phyloP scores from a whole-genome alignment of 2,797 vertebrate genomes.

The Gephyroberyx darwinii region DNA sequence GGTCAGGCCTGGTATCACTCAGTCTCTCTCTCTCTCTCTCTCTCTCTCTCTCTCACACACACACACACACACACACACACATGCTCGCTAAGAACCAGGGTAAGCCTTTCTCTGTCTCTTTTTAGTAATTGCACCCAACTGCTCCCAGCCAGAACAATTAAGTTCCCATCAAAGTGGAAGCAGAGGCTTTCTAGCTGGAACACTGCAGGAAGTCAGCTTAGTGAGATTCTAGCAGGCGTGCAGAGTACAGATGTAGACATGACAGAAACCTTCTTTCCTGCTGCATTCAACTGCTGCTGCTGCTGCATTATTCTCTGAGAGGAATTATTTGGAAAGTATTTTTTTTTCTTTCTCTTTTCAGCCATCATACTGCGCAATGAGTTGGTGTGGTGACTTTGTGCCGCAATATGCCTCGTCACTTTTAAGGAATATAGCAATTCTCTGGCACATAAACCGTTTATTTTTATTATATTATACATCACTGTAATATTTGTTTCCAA shows the following conservation, averaged over 20 bases:
- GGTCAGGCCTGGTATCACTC: conserved; percentile 61
- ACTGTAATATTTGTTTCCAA: too few species aligned
- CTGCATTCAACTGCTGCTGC: conserved; percentile 22
- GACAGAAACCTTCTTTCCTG: conserved; percentile 26
- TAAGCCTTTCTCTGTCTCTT: conserved; percentile 42
- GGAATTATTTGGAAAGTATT: conserved; percentile 13
- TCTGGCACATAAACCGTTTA: too few species aligned
- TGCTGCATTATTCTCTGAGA: conserved; percentile 1
- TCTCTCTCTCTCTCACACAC: conserved; percentile 17
- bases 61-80: background rate
- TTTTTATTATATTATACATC: too few species aligned
- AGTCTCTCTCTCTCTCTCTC: conserved; percentile 7
- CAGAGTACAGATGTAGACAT: conserved; percentile 50
- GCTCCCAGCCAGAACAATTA: conserved; percentile 73
- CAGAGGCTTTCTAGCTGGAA: conserved; percentile 49
- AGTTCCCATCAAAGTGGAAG: conserved; percentile 70
- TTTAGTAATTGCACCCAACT: conserved; percentile 64
- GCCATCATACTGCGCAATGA: conserved; percentile 4
- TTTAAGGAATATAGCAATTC: too few species aligned
- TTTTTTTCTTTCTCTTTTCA: background rate
- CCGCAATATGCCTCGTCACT: too few species aligned
- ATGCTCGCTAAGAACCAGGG: conserved; percentile 32
- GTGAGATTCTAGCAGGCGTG: conserved; percentile 39
- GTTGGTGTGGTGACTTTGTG: background rate
- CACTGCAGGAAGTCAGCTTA: conserved; percentile 28